Evolutionary conservation across 1,140 invertebrate species (phyloP).

Genomic region (Aphaenogaster floridana): DNA sequence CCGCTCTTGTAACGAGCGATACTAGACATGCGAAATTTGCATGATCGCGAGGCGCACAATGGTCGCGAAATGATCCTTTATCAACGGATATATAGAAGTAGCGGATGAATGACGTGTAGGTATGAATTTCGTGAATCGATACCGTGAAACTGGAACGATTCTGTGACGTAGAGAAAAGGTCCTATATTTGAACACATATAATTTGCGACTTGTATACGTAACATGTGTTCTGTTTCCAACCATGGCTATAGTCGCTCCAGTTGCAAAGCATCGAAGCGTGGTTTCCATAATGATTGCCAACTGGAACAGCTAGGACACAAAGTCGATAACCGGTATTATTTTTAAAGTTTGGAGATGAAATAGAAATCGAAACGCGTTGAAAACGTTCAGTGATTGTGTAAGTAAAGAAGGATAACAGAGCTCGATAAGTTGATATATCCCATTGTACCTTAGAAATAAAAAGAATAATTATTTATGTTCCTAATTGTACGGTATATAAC

Average conservation of each 20-base stretch:
- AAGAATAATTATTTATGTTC: background rate
- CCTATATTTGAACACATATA: slow-evolving; percentile 33
- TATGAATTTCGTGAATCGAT: slow-evolving; percentile 49
- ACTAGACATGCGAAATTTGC: background rate
- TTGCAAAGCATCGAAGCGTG: slow-evolving; percentile 43
- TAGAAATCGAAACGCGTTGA: background rate
- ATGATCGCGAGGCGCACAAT: background rate
- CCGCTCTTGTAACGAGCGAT: background rate
- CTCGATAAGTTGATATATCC: background rate
- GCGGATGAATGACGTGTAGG: slow-evolving; percentile 1
- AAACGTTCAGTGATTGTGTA: background rate
- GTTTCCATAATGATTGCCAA: slow-evolving; percentile 30
- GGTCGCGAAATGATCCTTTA: background rate
- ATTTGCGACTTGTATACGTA: slow-evolving; percentile 14
- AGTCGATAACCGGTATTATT: background rate
- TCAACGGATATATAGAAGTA: background rate
- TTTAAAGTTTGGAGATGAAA: background rate
- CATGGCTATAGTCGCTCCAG: slow-evolving; percentile 40
- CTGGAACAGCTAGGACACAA: background rate
- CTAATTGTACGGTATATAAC: background rate
- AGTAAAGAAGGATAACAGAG: background rate
- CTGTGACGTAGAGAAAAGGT: slow-evolving; percentile 24
- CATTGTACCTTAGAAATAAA: background rate
- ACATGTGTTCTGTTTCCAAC: slow-evolving; percentile 42
- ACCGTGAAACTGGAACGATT: slow-evolving; percentile 34